Base-by-base conservation (phyloP, 2,888 invertebrate genomes). In the Meta bourneti region DNA sequence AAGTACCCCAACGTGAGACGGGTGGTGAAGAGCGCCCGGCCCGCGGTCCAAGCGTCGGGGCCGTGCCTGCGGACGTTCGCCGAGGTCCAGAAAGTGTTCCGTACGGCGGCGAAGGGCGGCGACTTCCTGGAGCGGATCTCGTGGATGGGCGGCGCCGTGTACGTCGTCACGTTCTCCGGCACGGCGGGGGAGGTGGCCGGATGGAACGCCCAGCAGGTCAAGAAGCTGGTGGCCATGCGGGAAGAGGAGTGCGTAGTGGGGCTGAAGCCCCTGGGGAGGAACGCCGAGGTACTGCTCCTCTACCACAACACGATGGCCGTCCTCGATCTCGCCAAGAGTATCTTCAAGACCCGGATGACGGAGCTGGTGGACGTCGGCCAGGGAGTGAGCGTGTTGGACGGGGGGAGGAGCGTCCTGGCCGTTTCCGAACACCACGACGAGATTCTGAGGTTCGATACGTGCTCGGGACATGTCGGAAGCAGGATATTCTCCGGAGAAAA, bases 311-410 rank as follows among this genome's bases (percentile, higher is more conserved):
- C 98, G 94, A 96, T 98, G 69, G 96, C 96, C 93, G 96, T 98
- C 75, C 97, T 97, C 94, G 97, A 98, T 95, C 95, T 98, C 83
- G 96, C 98, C 94, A 96, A 96, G 95, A 98, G 97, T 5, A 93
- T 94, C 49, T 96, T 96, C 94, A 94, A 97, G 94, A 96, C 97
- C 13, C 96, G 97, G 70, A 95, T 98, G 83, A 97, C 97, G 94
- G 95, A 95, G 71, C 97, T 98, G 52, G 98, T 98, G 97, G 98
- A 98, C 95, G 97, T 98, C 95, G 97, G 97, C 95, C 97, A 98
- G 97, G 97, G 98, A 89, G 98, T 96, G 95, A 98, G 97, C 95
- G 98, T 97, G 0, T 96, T 98, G 11, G 97, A 98, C 94, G 97
- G 97, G 95, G 95, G 96, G 80, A 96, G 96, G 86, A 97, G 98